These are phyloP conservation scores for Branchinecta lindahli DNA, from an alignment of 1,140 invertebrate species.

Conservation along the genomic window DNA sequence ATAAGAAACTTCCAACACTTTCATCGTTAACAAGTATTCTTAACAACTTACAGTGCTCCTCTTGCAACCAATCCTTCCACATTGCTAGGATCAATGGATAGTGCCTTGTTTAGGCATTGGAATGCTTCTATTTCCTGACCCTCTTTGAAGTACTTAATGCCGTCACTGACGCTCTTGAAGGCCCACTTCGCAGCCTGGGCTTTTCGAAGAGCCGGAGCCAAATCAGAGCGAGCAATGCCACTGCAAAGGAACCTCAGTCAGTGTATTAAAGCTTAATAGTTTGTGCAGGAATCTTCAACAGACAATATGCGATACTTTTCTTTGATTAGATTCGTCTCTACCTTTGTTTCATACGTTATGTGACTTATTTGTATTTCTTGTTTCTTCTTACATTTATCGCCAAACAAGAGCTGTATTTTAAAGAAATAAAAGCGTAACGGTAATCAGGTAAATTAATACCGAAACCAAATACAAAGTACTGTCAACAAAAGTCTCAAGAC, in stretches of 20 bases:
- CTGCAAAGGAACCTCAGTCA: not conserved
- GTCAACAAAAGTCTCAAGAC: no score
- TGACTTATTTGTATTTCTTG: no score
- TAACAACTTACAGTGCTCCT: constrained; percentile 56
- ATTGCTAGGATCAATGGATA: constrained; percentile 79
- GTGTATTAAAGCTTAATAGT: no score
- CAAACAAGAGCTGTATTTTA: no score
- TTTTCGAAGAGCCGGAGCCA: constrained; percentile 63
- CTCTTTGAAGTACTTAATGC: constrained; percentile 82
- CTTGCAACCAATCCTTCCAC: constrained; percentile 85
- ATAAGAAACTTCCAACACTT: not conserved
- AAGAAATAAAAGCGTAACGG: no score
- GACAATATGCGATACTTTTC: no score
- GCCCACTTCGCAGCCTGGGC: constrained; percentile 83
- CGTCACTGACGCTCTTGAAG: constrained; percentile 74
- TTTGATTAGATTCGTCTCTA: no score
- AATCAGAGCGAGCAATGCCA: constrained; percentile 54
- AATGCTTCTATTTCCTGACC: constrained; percentile 81
- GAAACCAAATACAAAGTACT: no score
- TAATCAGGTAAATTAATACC: no score
- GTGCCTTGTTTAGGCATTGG: constrained; percentile 81
- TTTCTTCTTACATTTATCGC: no score
- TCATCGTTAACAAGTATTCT: not conserved
- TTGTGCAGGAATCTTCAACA: no score
- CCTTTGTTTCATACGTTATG: no score